Percentiles rank a stretch among this genome's conserved stretches.
These are phyloP conservation scores for Panzeria rudis DNA, from an alignment of 2,888 invertebrate genomes.

Conservation along the genomic window DNA sequence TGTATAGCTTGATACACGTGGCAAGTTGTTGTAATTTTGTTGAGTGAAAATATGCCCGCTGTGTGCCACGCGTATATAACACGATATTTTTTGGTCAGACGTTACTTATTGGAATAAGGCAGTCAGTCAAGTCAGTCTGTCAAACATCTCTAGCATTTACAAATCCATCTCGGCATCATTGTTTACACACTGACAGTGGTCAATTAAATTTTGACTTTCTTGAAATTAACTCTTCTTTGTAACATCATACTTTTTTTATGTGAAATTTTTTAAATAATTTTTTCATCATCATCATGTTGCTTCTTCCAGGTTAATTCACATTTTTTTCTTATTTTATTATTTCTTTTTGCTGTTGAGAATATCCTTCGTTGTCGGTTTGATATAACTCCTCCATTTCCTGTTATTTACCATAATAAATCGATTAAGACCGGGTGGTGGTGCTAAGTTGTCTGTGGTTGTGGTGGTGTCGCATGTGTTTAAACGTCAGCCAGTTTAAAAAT, in stretches of 20 bases:
- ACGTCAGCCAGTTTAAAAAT: slow-evolving; percentile 10
- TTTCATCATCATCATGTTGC: slow-evolving; percentile 8
- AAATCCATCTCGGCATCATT: slow-evolving; percentile 28
- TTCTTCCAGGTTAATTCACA: slow-evolving; percentile 63
- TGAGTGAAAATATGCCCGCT: slow-evolving; percentile 60
- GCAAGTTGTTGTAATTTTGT: slow-evolving; percentile 38
- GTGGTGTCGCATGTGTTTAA: slow-evolving; percentile 37
- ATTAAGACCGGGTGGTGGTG: slow-evolving; percentile 66
- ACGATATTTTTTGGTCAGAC: slow-evolving; percentile 60
- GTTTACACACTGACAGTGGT: slow-evolving; percentile 58
- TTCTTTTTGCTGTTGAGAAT: not conserved
- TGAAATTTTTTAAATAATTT: slow-evolving; percentile 14
- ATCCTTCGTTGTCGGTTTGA: slow-evolving; percentile 32
- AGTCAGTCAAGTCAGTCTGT: slow-evolving; percentile 38
- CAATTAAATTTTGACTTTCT: slow-evolving; percentile 68
- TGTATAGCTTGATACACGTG: slow-evolving; percentile 63
- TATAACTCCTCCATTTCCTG: slow-evolving; percentile 64
- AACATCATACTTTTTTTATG: slow-evolving; percentile 26
- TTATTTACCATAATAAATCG: slow-evolving; percentile 75
- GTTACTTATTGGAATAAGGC: slow-evolving; percentile 5
- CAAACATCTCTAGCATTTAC: not conserved
- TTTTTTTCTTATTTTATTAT: slow-evolving; percentile 18
- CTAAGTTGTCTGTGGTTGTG: slow-evolving; percentile 69
- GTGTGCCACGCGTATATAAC: slow-evolving; percentile 67
- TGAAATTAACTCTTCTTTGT: slow-evolving; percentile 68